Conservation (phyloP, 2,888 invertebrate genomes). For the Philereme vetulata region DNA sequence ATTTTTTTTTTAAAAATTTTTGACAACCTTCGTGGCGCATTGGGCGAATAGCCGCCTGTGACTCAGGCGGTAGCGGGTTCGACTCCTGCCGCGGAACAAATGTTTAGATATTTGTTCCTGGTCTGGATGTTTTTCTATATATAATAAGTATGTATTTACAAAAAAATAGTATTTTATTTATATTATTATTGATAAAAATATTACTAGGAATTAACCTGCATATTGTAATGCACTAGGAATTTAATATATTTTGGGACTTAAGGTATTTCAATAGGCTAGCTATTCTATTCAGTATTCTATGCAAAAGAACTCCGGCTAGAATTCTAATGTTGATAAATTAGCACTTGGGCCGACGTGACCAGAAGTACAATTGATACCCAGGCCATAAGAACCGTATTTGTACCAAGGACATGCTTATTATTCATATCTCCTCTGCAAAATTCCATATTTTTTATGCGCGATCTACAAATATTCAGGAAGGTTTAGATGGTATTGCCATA, state of each 20-base stretch:
- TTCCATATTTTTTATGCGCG: constrained; percentile 17
- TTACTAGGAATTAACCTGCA: no score
- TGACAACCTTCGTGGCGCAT: no score
- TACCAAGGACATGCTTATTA: constrained; percentile 30
- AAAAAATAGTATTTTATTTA: no score
- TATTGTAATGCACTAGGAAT: neutral
- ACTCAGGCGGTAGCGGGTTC: no score
- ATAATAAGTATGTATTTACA: no score
- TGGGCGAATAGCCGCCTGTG: no score
- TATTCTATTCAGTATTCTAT: constrained; percentile 14
- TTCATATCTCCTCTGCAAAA: constrained; percentile 20
- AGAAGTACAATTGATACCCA: constrained; percentile 21
- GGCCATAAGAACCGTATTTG: constrained; percentile 17
- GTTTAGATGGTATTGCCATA: no score
- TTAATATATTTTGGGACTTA: neutral
- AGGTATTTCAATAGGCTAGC: constrained; percentile 3
- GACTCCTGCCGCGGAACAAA: no score
- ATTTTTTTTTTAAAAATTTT: no score
- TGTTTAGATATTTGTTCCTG: no score
- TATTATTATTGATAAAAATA: no score
- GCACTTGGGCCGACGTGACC: constrained; percentile 30
- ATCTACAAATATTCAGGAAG: neutral
- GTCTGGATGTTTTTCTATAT: no score
- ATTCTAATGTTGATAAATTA: constrained; percentile 27
- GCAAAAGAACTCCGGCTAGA: constrained; percentile 12